Base-by-base conservation (phyloP, 2,797 vertebrate genomes). In the Balearica regulorum region DNA sequence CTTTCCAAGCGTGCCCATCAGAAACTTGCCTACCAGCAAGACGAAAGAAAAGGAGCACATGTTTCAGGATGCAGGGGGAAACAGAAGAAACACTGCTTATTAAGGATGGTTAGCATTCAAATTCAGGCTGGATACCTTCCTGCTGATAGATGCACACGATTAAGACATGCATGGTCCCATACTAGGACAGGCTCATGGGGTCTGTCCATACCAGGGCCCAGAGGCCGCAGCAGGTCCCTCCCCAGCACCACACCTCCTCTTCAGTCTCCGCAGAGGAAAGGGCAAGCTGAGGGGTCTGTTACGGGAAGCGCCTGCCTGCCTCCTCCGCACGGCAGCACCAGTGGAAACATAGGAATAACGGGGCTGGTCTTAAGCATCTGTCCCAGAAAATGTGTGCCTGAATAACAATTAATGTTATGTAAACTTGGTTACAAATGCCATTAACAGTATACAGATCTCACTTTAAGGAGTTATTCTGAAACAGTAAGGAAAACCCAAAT, bases 301-400 rank as follows among this genome's bases (percentile, higher is more conserved):
- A 26, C 17, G 9, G 22, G 20, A 46, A 70, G 26, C 8, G 13
- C 9, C 35, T 21, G 13, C 3, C 35, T 65, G 35, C 13, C 22
- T 82, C 66, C 66, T 79, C 51, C 31, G 15, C 19, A 28, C 16
- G 37, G 20, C 9, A 86, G 26, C 15, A 68, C 20, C 12, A 6
- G 15, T 18, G 6, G 10, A 57, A 94, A 77, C 21, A 53, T 9
- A 79, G 54, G 48, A 85, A 57, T 33, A 58, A 31, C 2, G 1
- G 12, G 31, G 3, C 16, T 8, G 16, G 11, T 29, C 25, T 53
- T 49, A 14, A 68, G 44, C 17, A 55, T 12, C 75, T 35, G 10
- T 11, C 14, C 44, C 49, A 88, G 58, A 83, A 86, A 89, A 57
- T 0, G 0, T 0, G 3, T 35, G 28, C 16, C 29, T 24, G 26